phyloP scores from a whole-genome alignment of 2,797 vertebrate genomes.

The Basileuterus tristriatus region DNA sequence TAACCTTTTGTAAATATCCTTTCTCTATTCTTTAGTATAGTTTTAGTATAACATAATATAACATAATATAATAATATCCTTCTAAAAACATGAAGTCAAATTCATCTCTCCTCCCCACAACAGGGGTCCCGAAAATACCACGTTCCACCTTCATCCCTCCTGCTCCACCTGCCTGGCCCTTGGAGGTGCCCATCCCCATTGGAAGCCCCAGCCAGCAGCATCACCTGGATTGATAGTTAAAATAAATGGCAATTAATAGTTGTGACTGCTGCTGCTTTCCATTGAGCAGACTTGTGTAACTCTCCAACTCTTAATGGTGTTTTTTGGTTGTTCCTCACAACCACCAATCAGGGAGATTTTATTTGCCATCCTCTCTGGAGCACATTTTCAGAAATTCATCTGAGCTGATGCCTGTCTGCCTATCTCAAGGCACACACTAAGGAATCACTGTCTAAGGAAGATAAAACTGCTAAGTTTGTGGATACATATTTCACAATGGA shows the following conservation, averaged over 20 bases:
- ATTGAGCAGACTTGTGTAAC: background rate
- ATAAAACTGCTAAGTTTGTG: background rate
- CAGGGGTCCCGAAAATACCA: fast-evolving
- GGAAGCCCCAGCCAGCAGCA: background rate
- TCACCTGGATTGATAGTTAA: background rate
- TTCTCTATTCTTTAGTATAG: background rate
- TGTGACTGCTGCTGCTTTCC: background rate
- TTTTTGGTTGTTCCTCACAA: background rate
- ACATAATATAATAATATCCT: background rate
- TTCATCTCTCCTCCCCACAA: background rate
- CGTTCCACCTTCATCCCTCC: background rate
- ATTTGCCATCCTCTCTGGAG: background rate
- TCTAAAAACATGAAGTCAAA: background rate
- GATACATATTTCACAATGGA: background rate
- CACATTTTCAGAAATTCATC: background rate
- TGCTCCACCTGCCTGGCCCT: background rate
- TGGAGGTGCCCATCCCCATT: background rate
- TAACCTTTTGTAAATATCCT: background rate
- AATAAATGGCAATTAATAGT: background rate
- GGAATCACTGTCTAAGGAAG: background rate
- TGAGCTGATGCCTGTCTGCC: background rate
- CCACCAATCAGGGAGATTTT: background rate
- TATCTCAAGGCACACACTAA: background rate
- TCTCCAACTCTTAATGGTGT: background rate
- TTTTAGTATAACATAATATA: background rate